Evolutionary conservation across 2,888 invertebrate species (phyloP).

Genomic region (Lycocerus yunnanus): DNA sequence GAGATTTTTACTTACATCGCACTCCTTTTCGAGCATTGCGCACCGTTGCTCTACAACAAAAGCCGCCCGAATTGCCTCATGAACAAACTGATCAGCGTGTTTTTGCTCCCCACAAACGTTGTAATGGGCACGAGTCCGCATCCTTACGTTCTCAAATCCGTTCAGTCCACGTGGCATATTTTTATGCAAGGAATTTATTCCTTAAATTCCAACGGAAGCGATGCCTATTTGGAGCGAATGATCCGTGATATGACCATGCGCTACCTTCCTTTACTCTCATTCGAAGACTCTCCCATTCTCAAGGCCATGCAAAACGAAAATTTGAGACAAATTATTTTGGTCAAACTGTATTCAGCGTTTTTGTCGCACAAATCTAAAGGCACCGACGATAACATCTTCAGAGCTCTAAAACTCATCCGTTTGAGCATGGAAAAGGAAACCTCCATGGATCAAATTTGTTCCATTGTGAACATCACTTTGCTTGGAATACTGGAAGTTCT

Average conservation of each 20-base stretch:
- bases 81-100: slow-evolving; percentile 57
- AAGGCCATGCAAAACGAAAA: slow-evolving; percentile 42
- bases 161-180: slow-evolving; percentile 60
- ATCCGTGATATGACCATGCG: slow-evolving; percentile 57
- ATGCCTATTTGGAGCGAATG: slow-evolving; percentile 57
- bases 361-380: slow-evolving; percentile 47
- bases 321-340: slow-evolving; percentile 43
- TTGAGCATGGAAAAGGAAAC: slow-evolving; percentile 42
- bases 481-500: slow-evolving; percentile 47
- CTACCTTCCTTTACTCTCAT: slow-evolving; percentile 48
- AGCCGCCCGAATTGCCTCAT: slow-evolving; percentile 55
- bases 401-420: slow-evolving; percentile 46
- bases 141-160: slow-evolving; percentile 53
- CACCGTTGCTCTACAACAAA: slow-evolving; percentile 46
- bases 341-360: slow-evolving; percentile 45
- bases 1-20: slow-evolving; percentile 47
- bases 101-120: slow-evolving; percentile 59
- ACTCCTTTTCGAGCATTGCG: slow-evolving; percentile 46
- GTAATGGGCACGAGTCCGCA: slow-evolving; percentile 56
- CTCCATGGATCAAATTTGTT: slow-evolving; percentile 21
- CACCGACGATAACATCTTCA: slow-evolving; percentile 45
- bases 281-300: slow-evolving; percentile 44
- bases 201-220: slow-evolving; percentile 54
- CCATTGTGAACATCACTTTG: slow-evolving; percentile 42
- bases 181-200: slow-evolving; percentile 59